phyloP scores from a whole-genome alignment of 2,888 invertebrate species.

The Germaria angustata region DNA sequence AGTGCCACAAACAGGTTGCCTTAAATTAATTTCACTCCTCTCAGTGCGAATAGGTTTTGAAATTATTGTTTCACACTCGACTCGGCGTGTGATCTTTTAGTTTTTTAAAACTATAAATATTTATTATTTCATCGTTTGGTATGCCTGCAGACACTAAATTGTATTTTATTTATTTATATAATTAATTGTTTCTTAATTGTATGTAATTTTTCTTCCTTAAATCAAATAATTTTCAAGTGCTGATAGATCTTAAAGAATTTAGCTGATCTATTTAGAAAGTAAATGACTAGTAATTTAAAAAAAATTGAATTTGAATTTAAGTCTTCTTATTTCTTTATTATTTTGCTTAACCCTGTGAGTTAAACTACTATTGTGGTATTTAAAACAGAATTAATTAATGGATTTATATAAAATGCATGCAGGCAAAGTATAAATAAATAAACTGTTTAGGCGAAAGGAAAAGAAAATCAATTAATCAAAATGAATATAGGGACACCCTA shows the following conservation, averaged over 20 bases:
- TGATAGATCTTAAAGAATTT: slow-evolving; percentile 1
- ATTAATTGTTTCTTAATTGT: slow-evolving; percentile 2
- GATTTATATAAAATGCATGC: no score
- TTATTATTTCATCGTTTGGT: not conserved
- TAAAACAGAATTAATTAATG: slow-evolving; percentile 36
- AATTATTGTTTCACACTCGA: slow-evolving; percentile 57
- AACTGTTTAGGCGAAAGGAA: no score
- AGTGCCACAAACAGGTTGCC: slow-evolving; percentile 40
- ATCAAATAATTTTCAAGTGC: not conserved
- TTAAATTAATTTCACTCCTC: not conserved
- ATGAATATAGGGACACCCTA: no score
- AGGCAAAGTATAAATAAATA: no score
- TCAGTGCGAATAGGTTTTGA: slow-evolving; percentile 7
- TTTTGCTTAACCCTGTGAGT: slow-evolving; percentile 12
- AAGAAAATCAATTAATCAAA: no score
- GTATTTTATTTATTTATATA: slow-evolving; percentile 6
- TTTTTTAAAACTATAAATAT: not conserved
- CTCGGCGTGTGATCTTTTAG: slow-evolving; percentile 48
- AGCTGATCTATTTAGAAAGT: not conserved
- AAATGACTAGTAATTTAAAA: no score
- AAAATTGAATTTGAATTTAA: not conserved
- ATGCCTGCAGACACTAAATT: not conserved
- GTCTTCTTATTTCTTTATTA: not conserved
- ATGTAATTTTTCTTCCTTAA: slow-evolving; percentile 1
- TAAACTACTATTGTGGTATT: slow-evolving; percentile 23